phyloP scores from a whole-genome alignment of 2,888 invertebrate genomes.

The Brenthis daphne region DNA sequence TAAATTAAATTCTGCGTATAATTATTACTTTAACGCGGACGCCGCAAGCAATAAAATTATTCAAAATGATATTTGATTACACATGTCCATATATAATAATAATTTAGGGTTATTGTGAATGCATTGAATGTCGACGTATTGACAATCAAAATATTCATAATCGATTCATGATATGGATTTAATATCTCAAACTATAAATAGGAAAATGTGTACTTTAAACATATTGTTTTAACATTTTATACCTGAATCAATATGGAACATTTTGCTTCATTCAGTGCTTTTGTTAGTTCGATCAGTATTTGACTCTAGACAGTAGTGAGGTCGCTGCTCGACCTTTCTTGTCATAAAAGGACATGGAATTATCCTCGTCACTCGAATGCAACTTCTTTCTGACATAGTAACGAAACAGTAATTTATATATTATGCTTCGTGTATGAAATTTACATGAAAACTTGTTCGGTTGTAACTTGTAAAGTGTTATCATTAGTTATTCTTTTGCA shows the following conservation, averaged over 20 bases:
- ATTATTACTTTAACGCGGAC: slow-evolving; percentile 19
- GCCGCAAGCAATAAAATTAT: slow-evolving; percentile 17
- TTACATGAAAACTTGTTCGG: neutral
- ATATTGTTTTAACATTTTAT: too few relatives aligned
- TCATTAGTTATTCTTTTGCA: neutral
- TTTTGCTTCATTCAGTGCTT: too few relatives aligned
- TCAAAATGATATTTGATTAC: slow-evolving; percentile 25
- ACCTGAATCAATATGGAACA: too few relatives aligned
- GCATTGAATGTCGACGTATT: too few relatives aligned
- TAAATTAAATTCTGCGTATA: slow-evolving; percentile 21
- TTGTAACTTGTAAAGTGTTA: too few relatives aligned
- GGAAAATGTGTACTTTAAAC: too few relatives aligned
- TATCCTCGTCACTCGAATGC: slow-evolving; percentile 39
- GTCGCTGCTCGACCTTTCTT: slow-evolving; percentile 44
- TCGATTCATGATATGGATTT: too few relatives aligned
- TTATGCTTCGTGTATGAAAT: neutral
- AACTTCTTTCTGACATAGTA: slow-evolving; percentile 22
- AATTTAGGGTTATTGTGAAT: too few relatives aligned
- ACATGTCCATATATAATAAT: slow-evolving; percentile 9
- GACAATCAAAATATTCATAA: too few relatives aligned
- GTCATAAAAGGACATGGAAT: slow-evolving; percentile 41
- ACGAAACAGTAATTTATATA: neutral
- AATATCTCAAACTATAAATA: too few relatives aligned
- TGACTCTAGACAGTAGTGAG: slow-evolving; percentile 37
- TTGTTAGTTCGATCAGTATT: neutral